These are phyloP conservation scores for Cheilosia scutellata DNA, from an alignment of 2,888 invertebrate species.

Conservation along the genomic window DNA sequence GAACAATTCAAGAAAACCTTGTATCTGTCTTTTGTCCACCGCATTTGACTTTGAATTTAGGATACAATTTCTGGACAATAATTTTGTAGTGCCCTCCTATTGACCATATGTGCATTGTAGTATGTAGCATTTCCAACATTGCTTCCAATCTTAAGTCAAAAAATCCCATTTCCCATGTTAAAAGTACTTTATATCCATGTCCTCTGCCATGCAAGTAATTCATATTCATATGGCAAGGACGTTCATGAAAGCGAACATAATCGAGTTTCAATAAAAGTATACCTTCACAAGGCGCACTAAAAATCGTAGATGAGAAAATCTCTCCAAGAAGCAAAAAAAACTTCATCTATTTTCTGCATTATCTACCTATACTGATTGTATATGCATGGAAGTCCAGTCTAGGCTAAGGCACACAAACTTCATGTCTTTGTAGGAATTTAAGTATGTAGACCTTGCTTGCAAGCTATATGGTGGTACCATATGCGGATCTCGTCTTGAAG, in stretches of 20 bases:
- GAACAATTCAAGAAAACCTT: too few relatives aligned
- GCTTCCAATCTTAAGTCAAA: conserved; percentile 55
- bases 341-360: conserved; percentile 47
- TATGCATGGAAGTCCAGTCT: conserved; percentile 31
- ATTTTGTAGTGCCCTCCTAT: conserved; percentile 41
- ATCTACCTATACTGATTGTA: conserved; percentile 49
- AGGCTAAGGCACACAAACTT: background rate
- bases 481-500: conserved; percentile 41
- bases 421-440: conserved; percentile 8
- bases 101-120: conserved; percentile 26
- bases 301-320: conserved; percentile 48
- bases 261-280: conserved; percentile 68
- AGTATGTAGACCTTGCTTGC: conserved; percentile 41
- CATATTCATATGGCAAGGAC: conserved; percentile 70
- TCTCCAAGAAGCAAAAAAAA: conserved; percentile 11
- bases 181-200: conserved; percentile 58
- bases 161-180: conserved; percentile 66
- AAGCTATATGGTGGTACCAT: conserved; percentile 46
- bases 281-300: conserved; percentile 16
- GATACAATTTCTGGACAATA: background rate
- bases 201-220: conserved; percentile 52
- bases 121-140: conserved; percentile 18
- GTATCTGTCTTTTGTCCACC: too few relatives aligned
- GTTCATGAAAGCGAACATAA: conserved; percentile 60
- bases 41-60: too few relatives aligned